These are phyloP conservation scores for Lagria hirta DNA, from an alignment of 2,888 invertebrate genomes.

Conservation along the genomic window DNA sequence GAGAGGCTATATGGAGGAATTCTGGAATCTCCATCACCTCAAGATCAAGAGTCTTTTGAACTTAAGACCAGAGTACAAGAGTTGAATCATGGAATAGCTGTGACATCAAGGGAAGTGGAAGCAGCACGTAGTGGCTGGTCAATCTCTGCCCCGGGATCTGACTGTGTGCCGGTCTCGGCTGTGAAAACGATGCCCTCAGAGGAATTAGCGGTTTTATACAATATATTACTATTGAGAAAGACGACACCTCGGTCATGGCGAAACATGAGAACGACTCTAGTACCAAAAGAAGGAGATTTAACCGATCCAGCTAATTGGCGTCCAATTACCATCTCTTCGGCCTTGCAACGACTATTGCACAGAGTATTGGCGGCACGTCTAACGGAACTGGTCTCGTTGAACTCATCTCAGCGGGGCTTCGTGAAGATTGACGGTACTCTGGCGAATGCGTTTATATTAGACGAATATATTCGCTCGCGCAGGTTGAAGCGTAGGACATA, in stretches of 20 bases:
- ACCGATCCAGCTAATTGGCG: slow-evolving; percentile 34
- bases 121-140: slow-evolving; percentile 2
- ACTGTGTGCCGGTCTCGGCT: not conserved
- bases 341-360: slow-evolving; percentile 36
- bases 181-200: not conserved
- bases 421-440: too few species aligned
- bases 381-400: slow-evolving; percentile 6
- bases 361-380: slow-evolving; percentile 30
- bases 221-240: slow-evolving; percentile 21
- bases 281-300: slow-evolving; percentile 30
- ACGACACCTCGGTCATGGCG: slow-evolving; percentile 23
- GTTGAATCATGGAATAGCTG: not conserved
- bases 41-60: slow-evolving; percentile 4
- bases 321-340: slow-evolving; percentile 39
- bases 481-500: too few species aligned
- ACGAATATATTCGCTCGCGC: too few species aligned
- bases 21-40: slow-evolving; percentile 7
- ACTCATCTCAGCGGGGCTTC: too few species aligned
- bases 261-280: slow-evolving; percentile 20
- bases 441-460: too few species aligned
- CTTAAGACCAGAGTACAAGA: not conserved
- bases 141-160: slow-evolving; percentile 2
- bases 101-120: slow-evolving; percentile 7
- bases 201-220: slow-evolving; percentile 21
- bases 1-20: slow-evolving; percentile 9